Conservation (phyloP, 2,888 invertebrate genomes). For the Laothoe populi region DNA sequence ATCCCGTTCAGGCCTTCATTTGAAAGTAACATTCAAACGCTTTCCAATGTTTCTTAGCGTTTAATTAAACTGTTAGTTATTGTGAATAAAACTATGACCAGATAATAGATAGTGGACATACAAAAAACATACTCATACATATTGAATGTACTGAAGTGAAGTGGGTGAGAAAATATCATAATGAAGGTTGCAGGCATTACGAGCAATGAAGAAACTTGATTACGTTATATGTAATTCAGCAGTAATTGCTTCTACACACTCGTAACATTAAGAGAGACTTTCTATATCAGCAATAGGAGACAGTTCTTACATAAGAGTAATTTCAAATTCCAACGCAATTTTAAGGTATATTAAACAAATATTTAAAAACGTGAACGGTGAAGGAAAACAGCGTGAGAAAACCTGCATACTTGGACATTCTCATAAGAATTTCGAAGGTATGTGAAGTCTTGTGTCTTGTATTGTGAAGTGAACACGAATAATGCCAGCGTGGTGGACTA, state of each 20-base stretch:
- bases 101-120: conserved; percentile 19
- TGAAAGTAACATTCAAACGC: conserved; percentile 50
- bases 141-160: conserved; percentile 34
- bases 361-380: no score
- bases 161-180: background rate
- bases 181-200: background rate
- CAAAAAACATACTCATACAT: conserved; percentile 29
- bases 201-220: background rate
- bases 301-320: background rate
- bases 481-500: no score
- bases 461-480: no score
- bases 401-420: no score
- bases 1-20: conserved; percentile 46
- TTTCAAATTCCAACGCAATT: no score
- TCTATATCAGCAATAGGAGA: background rate
- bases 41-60: conserved; percentile 52
- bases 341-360: no score
- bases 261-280: background rate
- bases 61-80: conserved; percentile 56
- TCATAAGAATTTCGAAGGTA: no score
- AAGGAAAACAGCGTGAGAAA: no score
- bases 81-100: conserved; percentile 30
- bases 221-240: background rate
- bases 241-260: background rate
- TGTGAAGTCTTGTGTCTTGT: no score